These are phyloP conservation scores for Heliconius sara DNA, from an alignment of 2,888 invertebrate species.

Conservation along the genomic window DNA sequence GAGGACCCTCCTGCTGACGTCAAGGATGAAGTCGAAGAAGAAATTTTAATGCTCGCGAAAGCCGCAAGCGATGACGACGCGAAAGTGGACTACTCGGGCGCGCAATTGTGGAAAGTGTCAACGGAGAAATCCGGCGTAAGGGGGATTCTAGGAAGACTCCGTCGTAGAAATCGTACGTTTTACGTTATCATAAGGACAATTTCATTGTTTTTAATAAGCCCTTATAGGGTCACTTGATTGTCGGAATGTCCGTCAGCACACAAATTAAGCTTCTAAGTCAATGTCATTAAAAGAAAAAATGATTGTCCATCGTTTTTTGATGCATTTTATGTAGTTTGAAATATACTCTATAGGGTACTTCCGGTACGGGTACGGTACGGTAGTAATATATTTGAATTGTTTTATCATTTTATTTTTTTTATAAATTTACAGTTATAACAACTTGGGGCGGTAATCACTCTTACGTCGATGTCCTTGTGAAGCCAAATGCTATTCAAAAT, in stretches of 20 bases:
- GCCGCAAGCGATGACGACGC: constrained; percentile 53
- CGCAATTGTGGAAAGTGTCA: constrained; percentile 89
- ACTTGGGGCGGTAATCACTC: constrained; percentile 87
- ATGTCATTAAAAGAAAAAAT: too few relatives aligned
- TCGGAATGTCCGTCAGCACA: too few relatives aligned
- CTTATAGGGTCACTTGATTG: too few relatives aligned
- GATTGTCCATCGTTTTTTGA: too few relatives aligned
- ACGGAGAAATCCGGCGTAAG: constrained; percentile 78
- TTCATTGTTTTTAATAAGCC: not conserved
- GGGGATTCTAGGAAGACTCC: constrained; percentile 62
- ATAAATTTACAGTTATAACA: constrained; percentile 80
- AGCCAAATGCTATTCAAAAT: constrained; percentile 85
- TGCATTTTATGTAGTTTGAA: too few relatives aligned
- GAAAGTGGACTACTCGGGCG: constrained; percentile 88
- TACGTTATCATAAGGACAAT: not conserved
- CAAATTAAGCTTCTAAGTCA: too few relatives aligned
- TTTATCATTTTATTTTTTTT: not conserved
- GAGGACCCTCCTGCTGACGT: constrained; percentile 47
- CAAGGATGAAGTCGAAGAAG: constrained; percentile 46
- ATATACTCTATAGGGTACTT: too few relatives aligned
- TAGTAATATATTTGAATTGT: not conserved
- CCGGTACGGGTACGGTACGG: too few relatives aligned
- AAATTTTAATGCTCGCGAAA: constrained; percentile 50
- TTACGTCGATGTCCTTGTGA: constrained; percentile 88
- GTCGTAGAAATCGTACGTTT: constrained; percentile 72